A percentile compares a stretch with the other conserved stretches of the same genome.
These are phyloP conservation scores for Micromesistius poutassou DNA, from an alignment of 2,797 vertebrate species.

Conservation along the genomic window DNA sequence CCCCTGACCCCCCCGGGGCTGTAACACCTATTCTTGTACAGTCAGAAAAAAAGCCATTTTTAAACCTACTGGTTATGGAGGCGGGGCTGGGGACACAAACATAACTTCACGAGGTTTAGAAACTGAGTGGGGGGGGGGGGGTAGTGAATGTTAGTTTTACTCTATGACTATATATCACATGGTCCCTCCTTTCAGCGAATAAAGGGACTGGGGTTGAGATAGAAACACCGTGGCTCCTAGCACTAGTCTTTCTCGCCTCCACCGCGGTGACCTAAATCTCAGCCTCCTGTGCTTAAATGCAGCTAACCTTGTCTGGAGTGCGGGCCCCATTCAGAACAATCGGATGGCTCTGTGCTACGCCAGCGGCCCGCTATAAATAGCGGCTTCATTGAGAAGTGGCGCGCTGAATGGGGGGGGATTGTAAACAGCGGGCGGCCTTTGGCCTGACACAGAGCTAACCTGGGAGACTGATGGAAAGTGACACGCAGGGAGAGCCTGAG, in stretches of 20 bases:
- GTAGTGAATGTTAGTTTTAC: conserved; percentile 63
- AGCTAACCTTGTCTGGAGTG: conserved; percentile 75
- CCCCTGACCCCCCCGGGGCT: conserved; percentile 29
- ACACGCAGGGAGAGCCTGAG: conserved; percentile 56
- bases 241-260: conserved; percentile 54
- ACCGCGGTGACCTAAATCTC: conserved; percentile 57
- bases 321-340: conserved; percentile 76
- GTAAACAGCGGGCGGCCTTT: conserved; percentile 68
- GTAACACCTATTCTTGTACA: conserved; percentile 48
- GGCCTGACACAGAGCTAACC: conserved; percentile 66
- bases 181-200: conserved; percentile 55
- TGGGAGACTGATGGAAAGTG: conserved; percentile 69
- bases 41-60: conserved; percentile 49
- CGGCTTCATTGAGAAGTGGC: conserved; percentile 74
- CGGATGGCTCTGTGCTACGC: conserved; percentile 70
- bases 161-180: conserved; percentile 52
- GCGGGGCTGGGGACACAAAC: conserved; percentile 40
- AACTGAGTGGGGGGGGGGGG: conserved; percentile 54
- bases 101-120: conserved; percentile 60
- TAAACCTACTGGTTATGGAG: conserved; percentile 43
- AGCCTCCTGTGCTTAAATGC: conserved; percentile 62
- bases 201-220: conserved; percentile 51
- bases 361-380: conserved; percentile 74
- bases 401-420: conserved; percentile 72
- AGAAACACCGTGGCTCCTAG: conserved; percentile 52